Conservation (phyloP, 1,140 invertebrate genomes). For the Lamellibrachia luymesi region DNA sequence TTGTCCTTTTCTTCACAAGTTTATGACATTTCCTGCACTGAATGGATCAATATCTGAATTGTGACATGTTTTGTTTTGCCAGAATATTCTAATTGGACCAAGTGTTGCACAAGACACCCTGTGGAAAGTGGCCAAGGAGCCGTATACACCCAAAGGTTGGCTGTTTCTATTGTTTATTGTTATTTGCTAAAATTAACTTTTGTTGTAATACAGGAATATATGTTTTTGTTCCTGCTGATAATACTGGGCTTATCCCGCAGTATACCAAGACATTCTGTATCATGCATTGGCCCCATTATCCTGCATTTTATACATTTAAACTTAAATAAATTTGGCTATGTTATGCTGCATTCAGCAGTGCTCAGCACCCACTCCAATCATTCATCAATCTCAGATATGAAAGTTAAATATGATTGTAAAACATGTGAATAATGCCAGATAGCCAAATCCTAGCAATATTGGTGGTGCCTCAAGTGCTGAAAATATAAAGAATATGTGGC, state of each 20-base stretch:
- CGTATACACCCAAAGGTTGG: constrained; percentile 52
- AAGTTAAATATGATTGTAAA: no score
- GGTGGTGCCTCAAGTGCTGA: no score
- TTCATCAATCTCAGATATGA: no score
- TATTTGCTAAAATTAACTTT: not conserved
- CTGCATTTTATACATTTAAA: not conserved
- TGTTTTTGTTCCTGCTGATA: not conserved
- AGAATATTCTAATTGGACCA: constrained; percentile 49
- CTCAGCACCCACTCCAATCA: not conserved
- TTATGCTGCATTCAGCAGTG: not conserved
- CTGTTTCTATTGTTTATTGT: constrained; percentile 1
- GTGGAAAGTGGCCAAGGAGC: constrained; percentile 54
- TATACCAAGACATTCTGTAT: no score
- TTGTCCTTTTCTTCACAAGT: no score
- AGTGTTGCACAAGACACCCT: constrained; percentile 46
- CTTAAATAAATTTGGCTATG: not conserved
- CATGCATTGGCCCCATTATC: not conserved
- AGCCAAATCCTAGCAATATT: no score
- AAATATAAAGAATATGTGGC: no score
- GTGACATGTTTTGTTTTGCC: constrained; percentile 19
- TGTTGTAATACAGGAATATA: constrained; percentile 10
- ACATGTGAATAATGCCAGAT: no score
- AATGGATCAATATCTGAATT: no score
- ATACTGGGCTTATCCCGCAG: no score
- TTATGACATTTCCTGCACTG: no score